Percentiles rank a stretch among this genome's conserved stretches.
phyloP scores from a whole-genome alignment of 2,113 vertebrate genomes.

The Actinemys pallida region DNA sequence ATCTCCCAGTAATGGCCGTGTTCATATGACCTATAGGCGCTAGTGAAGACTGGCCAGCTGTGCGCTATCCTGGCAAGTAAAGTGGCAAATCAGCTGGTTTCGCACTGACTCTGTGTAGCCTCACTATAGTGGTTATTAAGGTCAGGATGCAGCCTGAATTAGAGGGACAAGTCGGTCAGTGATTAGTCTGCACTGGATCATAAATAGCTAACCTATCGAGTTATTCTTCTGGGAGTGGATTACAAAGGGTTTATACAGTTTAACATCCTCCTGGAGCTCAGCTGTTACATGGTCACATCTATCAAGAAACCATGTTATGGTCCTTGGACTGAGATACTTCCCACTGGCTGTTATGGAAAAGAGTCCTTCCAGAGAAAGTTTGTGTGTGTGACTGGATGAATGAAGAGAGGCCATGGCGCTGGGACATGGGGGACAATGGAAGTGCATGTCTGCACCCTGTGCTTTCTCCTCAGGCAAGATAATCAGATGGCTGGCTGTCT shows the following conservation, averaged over 20 bases:
- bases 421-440: rapidly evolving
- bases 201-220: not conserved
- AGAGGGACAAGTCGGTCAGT: not conserved
- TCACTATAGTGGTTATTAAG: not conserved
- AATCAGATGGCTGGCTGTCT: not conserved
- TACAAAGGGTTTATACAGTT: not conserved
- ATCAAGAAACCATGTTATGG: not conserved
- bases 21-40: not conserved
- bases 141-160: not conserved
- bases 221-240: not conserved
- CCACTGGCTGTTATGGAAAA: not conserved
- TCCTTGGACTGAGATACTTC: not conserved
- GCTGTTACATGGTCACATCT: not conserved
- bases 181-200: not conserved
- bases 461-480: not conserved
- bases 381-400: not conserved
- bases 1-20: not conserved
- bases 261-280: not conserved
- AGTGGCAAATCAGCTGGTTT: not conserved
- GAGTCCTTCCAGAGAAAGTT: not conserved
- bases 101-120: not conserved
- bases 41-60: not conserved
- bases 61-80: not conserved
- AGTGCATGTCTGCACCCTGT: not conserved
- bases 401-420: not conserved